Evolutionary conservation across 1,140 invertebrate species (phyloP), one percentile per base, ranked within the genome.

Genomic region (Psilanteris sp.): DNA sequence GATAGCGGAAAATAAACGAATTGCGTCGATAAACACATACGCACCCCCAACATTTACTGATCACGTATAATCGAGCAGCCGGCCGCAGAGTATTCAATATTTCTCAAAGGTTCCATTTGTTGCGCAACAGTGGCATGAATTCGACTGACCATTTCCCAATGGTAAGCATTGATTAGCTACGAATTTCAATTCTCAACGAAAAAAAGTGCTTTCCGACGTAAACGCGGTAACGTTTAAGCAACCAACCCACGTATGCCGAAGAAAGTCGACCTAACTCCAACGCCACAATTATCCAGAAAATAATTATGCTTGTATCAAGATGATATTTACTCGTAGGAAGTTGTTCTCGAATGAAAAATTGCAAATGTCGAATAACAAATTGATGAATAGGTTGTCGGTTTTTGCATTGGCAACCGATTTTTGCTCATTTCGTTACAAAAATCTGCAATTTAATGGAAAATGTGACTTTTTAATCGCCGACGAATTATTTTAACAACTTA

Each of bases 241-340:
- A 32, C 14, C 20, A 59, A 15, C 52, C 52, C 54, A 52, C 43
- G 64, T 50, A 14, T 15, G 16, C 4, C 22, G 29, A 70, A 61
- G 66, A 70, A 70, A 70, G 66, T 68, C 5, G 36, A 52, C 9
- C 52, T 22, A 27, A 70, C 66, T 52, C 36, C 54, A 61, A 70
- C 44, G 52, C 36, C 36, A 52, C 50, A 70, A 52, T 70, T 70
- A 70, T 32, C 34, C 27, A 41, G 36, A 50, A 67, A n/a, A 70
- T 54, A 70, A 70, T 59, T 70, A 70, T 32, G 54, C n/a, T 34
- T 43, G 44, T 71, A 71, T 71, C 54, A 71, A 71, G 67, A 71
- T 71, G 67, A 71, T 71, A 71, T 71, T 71, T 61, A 46, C 46
- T 31, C 44, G 46, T 44, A 71, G 67, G 55, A 71, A 54, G 55